Evolutionary conservation across 2,797 vertebrate genomes (phyloP), one percentile per base, ranked within the genome.

Genomic region (Ctenosaura bakeri): DNA sequence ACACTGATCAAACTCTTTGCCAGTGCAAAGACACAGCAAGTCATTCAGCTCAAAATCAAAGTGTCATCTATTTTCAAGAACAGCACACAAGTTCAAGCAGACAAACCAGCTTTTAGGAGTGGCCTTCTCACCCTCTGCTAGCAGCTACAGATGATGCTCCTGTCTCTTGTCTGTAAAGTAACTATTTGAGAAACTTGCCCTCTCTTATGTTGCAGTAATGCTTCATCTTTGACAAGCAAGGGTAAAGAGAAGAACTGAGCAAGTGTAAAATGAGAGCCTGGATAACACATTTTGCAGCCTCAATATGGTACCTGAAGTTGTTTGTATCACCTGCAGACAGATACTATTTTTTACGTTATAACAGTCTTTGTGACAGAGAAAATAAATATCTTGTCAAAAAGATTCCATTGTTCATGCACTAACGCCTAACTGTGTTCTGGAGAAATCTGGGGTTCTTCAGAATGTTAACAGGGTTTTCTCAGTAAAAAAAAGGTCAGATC

Each of bases 21-120:
- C 8, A 69, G 92, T 46, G 73, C 0, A 3, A 52, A 64, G 59
- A 90, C 90, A 71, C 82, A 84, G 73, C 0, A 79, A 20, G 3
- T 84, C 83, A 83, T 20, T 38, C 90, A 87, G 66, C 12, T 80
- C 84, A 85, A 38, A 94, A 93, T 85, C 76, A 88, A 88, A 94
- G 69, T 13, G n/a, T 92, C 0, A 4, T 13, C 59, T 77, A 87
- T 89, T 92, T 93, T 81, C 80, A 94, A 56, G 56, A 83, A 93
- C 26, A 76, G 16, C 0, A 59, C 24, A 0, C 66, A 94, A 93
- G 16, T 35, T 1, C 54, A 59, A 93, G 62, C 38, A 91, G 71
- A 66, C 90, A 83, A 94, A 85, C 38, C 87, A 52, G 10, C 46
- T 89, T 95, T 91, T 4, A 22, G 85, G 91, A 90, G 84, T 38